These are phyloP conservation scores for Plutella xylostella DNA, from an alignment of 2,888 invertebrate species.

Conservation along the genomic window DNA sequence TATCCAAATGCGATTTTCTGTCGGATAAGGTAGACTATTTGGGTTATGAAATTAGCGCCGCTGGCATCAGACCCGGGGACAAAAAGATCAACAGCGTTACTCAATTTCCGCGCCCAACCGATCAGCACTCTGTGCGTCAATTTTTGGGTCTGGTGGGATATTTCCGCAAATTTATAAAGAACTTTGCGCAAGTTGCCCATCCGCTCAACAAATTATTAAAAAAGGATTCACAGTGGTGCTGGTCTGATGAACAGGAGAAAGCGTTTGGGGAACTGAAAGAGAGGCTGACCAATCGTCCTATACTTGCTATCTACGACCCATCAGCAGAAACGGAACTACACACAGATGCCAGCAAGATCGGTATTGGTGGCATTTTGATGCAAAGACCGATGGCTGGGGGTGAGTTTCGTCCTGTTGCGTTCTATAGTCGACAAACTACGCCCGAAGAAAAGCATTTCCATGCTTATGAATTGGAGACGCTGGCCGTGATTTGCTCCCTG, in stretches of 20 bases:
- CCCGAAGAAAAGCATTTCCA: constrained; percentile 17
- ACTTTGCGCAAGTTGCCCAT: constrained; percentile 17
- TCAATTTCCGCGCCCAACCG: constrained; percentile 24
- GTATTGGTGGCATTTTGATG: constrained; percentile 15
- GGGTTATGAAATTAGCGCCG: constrained; percentile 23
- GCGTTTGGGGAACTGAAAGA: constrained; percentile 14
- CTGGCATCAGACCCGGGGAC: constrained; percentile 23
- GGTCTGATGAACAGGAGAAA: constrained; percentile 13
- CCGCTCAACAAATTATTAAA: constrained; percentile 17
- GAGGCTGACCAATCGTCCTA: constrained; percentile 13
- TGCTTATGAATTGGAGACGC: constrained; percentile 20
- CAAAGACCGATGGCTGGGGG: constrained; percentile 4
- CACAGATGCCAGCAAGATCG: constrained; percentile 17
- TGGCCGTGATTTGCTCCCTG: constrained; percentile 17
- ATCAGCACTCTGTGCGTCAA: constrained; percentile 22
- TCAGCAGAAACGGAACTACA: constrained; percentile 19
- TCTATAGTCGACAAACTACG: constrained; percentile 18
- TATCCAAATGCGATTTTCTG: constrained; percentile 25
- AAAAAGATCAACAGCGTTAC: constrained; percentile 22
- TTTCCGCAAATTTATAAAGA: constrained; percentile 23
- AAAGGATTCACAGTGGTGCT: constrained; percentile 14
- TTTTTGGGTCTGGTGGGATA: constrained; percentile 26
- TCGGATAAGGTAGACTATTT: constrained; percentile 23
- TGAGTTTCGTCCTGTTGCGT: constrained; percentile 14
- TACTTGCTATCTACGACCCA: constrained; percentile 25